A percentile compares a stretch with the other conserved stretches of the same genome.
Conservation (phyloP, 2,113 vertebrate species). For the Megaceryle torquata region DNA sequence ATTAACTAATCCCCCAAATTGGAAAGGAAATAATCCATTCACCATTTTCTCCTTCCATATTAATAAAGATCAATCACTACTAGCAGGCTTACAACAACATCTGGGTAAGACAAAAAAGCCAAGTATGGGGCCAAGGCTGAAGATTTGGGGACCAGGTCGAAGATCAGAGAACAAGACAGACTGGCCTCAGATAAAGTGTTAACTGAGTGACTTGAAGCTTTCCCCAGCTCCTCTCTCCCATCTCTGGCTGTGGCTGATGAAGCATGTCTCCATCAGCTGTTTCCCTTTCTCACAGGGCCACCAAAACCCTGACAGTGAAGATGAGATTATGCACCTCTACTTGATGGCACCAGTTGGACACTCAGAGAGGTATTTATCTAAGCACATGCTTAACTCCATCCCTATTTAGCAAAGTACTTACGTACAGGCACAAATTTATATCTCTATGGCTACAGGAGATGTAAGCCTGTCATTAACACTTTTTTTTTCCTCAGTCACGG, state of each 20-base stretch:
- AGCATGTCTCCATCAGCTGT: neutral
- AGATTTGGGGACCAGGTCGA: neutral
- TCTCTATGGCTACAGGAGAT: neutral
- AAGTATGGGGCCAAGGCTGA: neutral
- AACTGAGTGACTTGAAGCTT: neutral
- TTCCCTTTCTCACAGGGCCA: accelerated
- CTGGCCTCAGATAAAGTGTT: neutral
- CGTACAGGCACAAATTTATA: neutral
- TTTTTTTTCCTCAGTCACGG: neutral
- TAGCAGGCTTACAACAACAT: neutral
- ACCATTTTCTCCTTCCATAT: neutral
- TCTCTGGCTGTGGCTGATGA: neutral
- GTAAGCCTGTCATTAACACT: neutral
- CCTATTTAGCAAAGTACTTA: conserved; percentile 53
- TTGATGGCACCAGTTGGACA: neutral
- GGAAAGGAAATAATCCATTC: neutral
- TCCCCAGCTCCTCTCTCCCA: neutral
- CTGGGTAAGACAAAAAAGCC: neutral
- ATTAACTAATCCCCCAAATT: neutral
- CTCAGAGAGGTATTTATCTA: neutral
- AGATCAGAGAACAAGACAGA: neutral
- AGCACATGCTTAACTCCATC: conserved; percentile 45
- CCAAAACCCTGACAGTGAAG: neutral
- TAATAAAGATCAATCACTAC: neutral
- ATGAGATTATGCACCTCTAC: neutral